phyloP scores from a whole-genome alignment of 2,113 vertebrate genomes.

The Atrichornis clamosus region DNA sequence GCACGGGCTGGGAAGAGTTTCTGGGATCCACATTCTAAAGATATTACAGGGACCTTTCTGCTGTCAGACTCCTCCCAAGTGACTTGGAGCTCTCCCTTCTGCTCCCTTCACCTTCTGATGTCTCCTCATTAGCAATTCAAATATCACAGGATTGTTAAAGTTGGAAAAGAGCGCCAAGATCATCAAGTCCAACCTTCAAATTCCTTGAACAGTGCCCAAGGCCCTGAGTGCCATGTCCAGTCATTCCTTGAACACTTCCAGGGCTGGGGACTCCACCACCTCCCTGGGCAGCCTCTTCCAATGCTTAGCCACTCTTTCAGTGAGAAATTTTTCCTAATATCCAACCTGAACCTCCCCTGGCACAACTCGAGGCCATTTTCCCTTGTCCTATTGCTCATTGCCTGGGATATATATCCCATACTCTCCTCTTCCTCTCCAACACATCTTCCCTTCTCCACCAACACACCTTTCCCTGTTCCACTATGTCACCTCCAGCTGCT shows the following conservation, averaged over 20 bases:
- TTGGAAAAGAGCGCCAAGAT: neutral
- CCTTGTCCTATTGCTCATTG: neutral
- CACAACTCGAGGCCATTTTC: neutral
- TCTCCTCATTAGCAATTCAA: neutral
- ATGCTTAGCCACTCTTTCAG: neutral
- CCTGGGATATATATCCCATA: neutral
- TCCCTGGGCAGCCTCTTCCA: neutral
- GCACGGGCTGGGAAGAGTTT: neutral
- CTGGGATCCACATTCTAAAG: neutral
- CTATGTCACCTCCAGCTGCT: neutral
- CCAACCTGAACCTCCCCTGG: neutral
- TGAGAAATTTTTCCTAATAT: neutral
- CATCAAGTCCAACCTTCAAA: neutral
- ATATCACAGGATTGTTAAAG: neutral
- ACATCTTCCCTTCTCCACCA: neutral
- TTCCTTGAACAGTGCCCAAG: neutral
- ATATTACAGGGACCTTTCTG: accelerated
- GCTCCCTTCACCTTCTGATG: neutral
- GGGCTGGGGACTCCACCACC: neutral
- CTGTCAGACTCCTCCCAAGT: neutral
- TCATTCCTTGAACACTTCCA: neutral
- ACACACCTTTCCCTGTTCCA: neutral
- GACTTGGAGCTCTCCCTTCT: neutral
- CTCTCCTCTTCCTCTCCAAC: neutral
- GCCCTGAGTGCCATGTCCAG: neutral